Conservation (phyloP, 2,888 invertebrate species). For the Xiphydria camelus region DNA sequence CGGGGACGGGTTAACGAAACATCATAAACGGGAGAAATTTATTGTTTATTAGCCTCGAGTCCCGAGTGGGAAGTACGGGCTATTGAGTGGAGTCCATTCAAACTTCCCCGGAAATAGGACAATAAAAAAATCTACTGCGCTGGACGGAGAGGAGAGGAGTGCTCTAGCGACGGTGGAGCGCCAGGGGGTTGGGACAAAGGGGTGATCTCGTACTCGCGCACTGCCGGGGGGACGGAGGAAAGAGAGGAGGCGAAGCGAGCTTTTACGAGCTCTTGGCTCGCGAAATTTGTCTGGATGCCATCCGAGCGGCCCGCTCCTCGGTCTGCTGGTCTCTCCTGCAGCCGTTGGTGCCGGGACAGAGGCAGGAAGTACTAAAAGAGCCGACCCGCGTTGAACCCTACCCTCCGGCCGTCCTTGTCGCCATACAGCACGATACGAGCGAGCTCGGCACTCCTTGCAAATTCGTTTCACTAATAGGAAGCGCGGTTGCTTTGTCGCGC, state of each 20-base stretch:
- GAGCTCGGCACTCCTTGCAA: conserved; percentile 13
- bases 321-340: conserved; percentile 21
- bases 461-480: conserved; percentile 17
- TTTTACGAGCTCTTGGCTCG: conserved; percentile 53
- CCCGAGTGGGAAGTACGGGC: conserved; percentile 38
- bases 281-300: conserved; percentile 52
- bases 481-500: too few relatives aligned
- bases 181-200: conserved; percentile 17
- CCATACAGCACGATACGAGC: conserved; percentile 19
- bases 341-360: conserved; percentile 22
- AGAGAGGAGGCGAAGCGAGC: conserved; percentile 20
- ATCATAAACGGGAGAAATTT: conserved; percentile 41
- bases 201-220: too few relatives aligned
- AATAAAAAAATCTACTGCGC: conserved; percentile 40
- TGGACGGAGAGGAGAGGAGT: too few relatives aligned
- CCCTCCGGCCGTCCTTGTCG: background rate
- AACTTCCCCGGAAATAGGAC: conserved; percentile 37
- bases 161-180: conserved; percentile 6
- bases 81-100: conserved; percentile 51
- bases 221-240: conserved; percentile 18
- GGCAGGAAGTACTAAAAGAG: conserved; percentile 42
- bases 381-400: conserved; percentile 2
- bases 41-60: conserved; percentile 46
- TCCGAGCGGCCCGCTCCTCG: conserved; percentile 30
- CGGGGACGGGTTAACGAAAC: conserved; percentile 39